Conservation (phyloP, 92 coral and sea anemone species). For the Epizoanthus scotinus region DNA sequence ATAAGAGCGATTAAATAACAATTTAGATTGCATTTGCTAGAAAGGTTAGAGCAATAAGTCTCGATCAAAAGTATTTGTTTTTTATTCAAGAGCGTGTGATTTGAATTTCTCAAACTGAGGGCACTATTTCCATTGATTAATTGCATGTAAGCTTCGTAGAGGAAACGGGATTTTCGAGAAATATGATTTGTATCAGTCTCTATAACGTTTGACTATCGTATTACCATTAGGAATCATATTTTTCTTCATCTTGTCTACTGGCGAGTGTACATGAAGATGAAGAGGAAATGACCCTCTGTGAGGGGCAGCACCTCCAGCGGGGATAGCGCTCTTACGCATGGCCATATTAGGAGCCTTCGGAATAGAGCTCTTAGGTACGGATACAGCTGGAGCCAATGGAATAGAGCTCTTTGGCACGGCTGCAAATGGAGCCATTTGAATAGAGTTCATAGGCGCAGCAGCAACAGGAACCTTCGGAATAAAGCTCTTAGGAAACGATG, state of each 20-base stretch:
- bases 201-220: neutral
- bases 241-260: slow-evolving; percentile 66
- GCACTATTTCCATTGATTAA: no score
- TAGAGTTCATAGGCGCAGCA: slow-evolving; percentile 15
- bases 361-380: slow-evolving; percentile 3
- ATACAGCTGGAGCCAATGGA: neutral
- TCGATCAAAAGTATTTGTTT: no score
- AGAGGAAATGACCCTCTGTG: slow-evolving; percentile 81
- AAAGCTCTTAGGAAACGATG: neutral
- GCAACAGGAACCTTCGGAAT: neutral
- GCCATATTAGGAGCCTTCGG: slow-evolving; percentile 54
- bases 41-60: no score
- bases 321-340: slow-evolving; percentile 45
- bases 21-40: no score
- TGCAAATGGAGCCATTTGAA: neutral
- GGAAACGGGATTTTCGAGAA: slow-evolving; percentile 2
- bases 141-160: neutral
- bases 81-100: no score
- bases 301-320: slow-evolving; percentile 55
- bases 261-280: slow-evolving; percentile 84
- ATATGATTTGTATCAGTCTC: neutral
- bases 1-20: no score
- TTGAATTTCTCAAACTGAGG: no score
- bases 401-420: neutral
- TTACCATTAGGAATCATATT: slow-evolving; percentile 47